A percentile compares a stretch with the other conserved stretches of the same genome.
These are phyloP conservation scores for Sebastes taczanowskii DNA, from an alignment of 2,797 vertebrate species.

Conservation along the genomic window DNA sequence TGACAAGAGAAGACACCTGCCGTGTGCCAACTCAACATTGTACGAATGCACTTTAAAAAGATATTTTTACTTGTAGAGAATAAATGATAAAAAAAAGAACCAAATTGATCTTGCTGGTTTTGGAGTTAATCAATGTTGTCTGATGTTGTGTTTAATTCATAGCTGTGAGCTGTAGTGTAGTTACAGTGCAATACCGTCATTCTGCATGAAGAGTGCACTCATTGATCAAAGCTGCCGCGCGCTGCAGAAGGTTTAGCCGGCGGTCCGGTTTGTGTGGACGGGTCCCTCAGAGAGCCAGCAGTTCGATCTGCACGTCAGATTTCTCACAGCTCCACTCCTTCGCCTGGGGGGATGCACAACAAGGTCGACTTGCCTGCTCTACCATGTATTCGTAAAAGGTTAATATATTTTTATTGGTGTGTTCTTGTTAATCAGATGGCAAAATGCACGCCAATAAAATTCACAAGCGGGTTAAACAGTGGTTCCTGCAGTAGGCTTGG, in stretches of 20 bases:
- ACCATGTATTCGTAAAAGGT: neutral
- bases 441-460: neutral
- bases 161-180: neutral
- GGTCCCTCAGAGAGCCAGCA: neutral
- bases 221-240: neutral
- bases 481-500: neutral
- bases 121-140: neutral
- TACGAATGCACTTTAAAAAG: conserved; percentile 73
- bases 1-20: conserved; percentile 5
- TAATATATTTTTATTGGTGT: conserved; percentile 18
- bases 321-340: neutral
- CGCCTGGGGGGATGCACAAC: conserved; percentile 6
- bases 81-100: conserved; percentile 53
- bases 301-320: neutral
- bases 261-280: neutral
- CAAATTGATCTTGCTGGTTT: neutral
- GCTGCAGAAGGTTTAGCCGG: neutral
- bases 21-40: conserved; percentile 72
- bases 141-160: neutral
- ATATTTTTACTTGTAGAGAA: conserved; percentile 71
- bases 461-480: neutral
- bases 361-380: neutral
- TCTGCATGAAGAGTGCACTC: neutral
- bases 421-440: neutral
- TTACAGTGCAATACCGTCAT: neutral